These are phyloP conservation scores for Sphenodon punctatus DNA, from an alignment of 2,797 vertebrate genomes.

Conservation along the genomic window DNA sequence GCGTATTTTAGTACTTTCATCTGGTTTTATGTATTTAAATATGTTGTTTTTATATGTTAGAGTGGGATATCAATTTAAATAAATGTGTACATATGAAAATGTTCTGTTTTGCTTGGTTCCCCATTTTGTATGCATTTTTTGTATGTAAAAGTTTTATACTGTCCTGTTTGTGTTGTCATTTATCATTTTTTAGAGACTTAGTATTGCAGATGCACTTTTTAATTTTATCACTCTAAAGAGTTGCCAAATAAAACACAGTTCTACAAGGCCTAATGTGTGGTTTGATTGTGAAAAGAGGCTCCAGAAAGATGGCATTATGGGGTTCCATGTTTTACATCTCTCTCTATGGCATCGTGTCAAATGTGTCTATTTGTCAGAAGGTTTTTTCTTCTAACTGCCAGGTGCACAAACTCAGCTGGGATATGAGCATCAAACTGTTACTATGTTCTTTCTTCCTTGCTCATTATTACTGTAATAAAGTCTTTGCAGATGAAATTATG, in stretches of 20 bases:
- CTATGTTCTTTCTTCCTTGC: not conserved
- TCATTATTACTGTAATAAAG: not conserved
- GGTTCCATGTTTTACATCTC: not conserved
- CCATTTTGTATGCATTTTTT: not conserved
- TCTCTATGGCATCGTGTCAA: not conserved
- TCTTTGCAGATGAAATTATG: not conserved
- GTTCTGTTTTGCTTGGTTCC: no score
- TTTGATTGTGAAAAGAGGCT: not conserved
- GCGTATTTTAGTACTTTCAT: no score
- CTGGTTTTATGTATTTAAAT: no score
- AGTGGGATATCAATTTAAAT: no score
- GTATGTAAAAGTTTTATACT: not conserved
- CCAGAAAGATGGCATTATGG: not conserved
- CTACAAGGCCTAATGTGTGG: not conserved
- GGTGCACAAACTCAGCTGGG: not conserved
- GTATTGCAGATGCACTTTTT: not conserved
- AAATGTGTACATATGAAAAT: no score
- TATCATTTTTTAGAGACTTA: not conserved
- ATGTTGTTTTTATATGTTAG: no score
- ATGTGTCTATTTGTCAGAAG: not conserved
- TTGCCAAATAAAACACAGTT: not conserved
- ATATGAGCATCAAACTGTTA: not conserved
- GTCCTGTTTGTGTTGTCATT: not conserved
- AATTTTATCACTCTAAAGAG: no score
- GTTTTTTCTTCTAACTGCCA: not conserved